Percentiles rank a stretch among this genome's conserved stretches.
These are phyloP conservation scores for Phaonia tiefii DNA, from an alignment of 2,888 invertebrate species.

Conservation along the genomic window DNA sequence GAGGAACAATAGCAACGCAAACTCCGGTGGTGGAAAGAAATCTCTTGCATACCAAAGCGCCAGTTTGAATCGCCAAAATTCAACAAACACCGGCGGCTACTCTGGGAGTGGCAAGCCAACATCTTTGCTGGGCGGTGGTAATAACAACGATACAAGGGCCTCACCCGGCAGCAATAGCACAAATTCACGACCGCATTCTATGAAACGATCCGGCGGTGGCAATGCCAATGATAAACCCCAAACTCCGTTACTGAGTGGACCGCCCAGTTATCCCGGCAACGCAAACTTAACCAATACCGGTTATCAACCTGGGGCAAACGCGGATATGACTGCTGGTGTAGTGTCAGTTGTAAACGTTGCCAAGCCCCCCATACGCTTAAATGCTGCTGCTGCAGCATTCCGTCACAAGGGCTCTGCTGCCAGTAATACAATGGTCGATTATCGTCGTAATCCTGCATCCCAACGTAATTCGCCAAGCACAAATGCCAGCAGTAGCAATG, in stretches of 20 bases:
- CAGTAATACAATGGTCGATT: constrained; percentile 74
- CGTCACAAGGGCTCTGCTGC: constrained; percentile 68
- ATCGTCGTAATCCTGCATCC: constrained; percentile 78
- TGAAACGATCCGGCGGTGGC: constrained; percentile 71
- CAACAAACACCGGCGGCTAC: constrained; percentile 58
- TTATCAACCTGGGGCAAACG: constrained; percentile 55
- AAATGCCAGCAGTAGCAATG: constrained; percentile 75
- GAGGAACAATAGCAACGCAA: constrained; percentile 71
- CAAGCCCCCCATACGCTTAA: constrained; percentile 76
- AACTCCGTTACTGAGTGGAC: constrained; percentile 74
- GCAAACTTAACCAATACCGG: constrained; percentile 51
- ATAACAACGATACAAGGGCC: constrained; percentile 75
- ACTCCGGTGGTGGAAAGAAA: constrained; percentile 61
- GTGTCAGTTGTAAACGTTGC: constrained; percentile 66
- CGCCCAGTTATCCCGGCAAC: constrained; percentile 67
- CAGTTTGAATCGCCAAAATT: constrained; percentile 67
- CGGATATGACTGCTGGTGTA: constrained; percentile 52
- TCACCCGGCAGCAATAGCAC: constrained; percentile 73
- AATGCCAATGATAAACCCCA: constrained; percentile 72
- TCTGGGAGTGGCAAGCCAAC: constrained; percentile 71
- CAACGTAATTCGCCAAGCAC: constrained; percentile 80
- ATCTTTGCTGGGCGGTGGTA: constrained; percentile 71
- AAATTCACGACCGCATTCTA: constrained; percentile 71
- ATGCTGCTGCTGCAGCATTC: constrained; percentile 75
- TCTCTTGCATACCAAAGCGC: constrained; percentile 58